Percentiles rank a stretch among this genome's conserved stretches.
These are phyloP conservation scores for Camptogramma bilineatum DNA, from an alignment of 2,888 invertebrate species.

Conservation along the genomic window DNA sequence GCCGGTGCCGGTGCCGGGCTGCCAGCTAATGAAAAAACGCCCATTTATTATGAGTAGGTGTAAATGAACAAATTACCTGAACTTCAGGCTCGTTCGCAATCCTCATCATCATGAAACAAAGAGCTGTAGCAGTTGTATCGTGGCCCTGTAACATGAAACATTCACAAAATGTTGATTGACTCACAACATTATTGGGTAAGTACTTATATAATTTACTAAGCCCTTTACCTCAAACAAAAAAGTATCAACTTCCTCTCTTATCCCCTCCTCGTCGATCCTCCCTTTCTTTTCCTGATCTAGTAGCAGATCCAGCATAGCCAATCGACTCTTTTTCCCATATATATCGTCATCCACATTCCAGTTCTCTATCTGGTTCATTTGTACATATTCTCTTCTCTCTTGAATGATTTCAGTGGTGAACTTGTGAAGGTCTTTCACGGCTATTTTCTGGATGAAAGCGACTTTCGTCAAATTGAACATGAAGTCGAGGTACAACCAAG, in stretches of 20 bases:
- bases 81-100: conserved; percentile 74
- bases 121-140: conserved; percentile 73
- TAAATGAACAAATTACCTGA: conserved; percentile 56
- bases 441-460: conserved; percentile 38
- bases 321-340: conserved; percentile 72
- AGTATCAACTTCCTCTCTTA: conserved; percentile 89
- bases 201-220: background rate
- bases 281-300: conserved; percentile 85
- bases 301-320: conserved; percentile 88
- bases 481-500: conserved; percentile 41
- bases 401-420: conserved; percentile 82
- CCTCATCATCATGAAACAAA: conserved; percentile 67
- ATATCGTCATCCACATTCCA: conserved; percentile 41
- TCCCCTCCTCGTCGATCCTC: conserved; percentile 83
- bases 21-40: no score
- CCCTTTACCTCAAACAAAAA: conserved; percentile 88
- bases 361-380: conserved; percentile 35
- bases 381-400: conserved; percentile 53
- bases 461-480: conserved; percentile 29
- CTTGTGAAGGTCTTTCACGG: conserved; percentile 75
- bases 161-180: background rate
- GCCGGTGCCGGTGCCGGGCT: no score
- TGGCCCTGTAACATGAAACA: conserved; percentile 64
- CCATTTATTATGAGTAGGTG: no score
- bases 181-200: background rate